Evolutionary conservation across 2,113 vertebrate species (phyloP).

Genomic region (Lagenorhynchus albirostris): DNA sequence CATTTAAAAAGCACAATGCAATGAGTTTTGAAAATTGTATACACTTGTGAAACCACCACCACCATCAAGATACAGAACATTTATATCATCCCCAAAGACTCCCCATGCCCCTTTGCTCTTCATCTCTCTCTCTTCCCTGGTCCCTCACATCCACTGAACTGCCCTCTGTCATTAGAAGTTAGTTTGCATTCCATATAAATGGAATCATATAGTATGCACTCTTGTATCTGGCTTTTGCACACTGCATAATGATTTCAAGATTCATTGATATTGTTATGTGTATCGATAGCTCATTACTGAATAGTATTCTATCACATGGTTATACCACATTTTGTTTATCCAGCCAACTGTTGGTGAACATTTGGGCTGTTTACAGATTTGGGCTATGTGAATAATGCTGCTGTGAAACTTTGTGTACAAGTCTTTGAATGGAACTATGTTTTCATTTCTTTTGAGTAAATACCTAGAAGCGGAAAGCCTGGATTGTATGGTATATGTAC

Average conservation of each 20-base stretch:
- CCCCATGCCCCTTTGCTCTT: background rate
- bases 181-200: background rate
- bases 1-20: background rate
- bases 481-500: background rate
- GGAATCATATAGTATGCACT: background rate
- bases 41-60: background rate
- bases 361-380: slow-evolving; percentile 26
- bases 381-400: background rate
- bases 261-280: background rate
- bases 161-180: background rate
- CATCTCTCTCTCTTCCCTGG: background rate
- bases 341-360: background rate
- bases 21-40: background rate
- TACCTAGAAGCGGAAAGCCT: background rate
- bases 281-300: background rate
- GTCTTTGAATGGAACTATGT: background rate
- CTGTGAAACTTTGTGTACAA: background rate
- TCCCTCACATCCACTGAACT: background rate
- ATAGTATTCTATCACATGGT: background rate
- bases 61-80: background rate
- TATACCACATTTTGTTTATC: background rate
- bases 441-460: slow-evolving; percentile 15
- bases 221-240: background rate
- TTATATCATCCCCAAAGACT: background rate
- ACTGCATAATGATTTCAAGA: background rate